Conservation (phyloP, 2,797 vertebrate species). For the Cirrhinus molitorella region DNA sequence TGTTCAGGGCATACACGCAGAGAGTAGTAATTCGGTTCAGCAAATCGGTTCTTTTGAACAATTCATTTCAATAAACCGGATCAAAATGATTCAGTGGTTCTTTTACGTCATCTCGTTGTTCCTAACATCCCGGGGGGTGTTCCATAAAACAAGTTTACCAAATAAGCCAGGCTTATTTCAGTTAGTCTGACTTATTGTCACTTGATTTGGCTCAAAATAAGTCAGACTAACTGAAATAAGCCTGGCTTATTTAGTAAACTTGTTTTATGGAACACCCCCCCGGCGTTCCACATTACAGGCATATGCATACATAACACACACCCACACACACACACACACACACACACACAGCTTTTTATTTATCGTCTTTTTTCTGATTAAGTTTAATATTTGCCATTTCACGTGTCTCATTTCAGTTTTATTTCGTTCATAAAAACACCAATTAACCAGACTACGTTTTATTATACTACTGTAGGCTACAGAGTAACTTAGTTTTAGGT, state of each 20-base stretch:
- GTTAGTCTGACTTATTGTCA: too few relatives aligned
- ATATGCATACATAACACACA: neutral
- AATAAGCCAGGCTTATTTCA: too few relatives aligned
- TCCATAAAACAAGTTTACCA: too few relatives aligned
- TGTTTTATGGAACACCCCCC: too few relatives aligned
- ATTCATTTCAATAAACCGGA: neutral
- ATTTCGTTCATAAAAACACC: neutral
- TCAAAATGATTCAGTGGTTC: neutral
- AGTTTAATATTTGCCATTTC: neutral
- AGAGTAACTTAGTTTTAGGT: neutral
- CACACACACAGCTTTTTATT: neutral
- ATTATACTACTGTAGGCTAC: too few relatives aligned
- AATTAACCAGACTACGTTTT: neutral
- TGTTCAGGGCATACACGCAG: slow-evolving; percentile 2
- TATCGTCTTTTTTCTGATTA: neutral
- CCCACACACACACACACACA: neutral
- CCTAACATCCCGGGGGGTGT: neutral
- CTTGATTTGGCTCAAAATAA: too few relatives aligned
- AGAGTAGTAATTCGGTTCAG: neutral
- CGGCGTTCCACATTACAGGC: neutral
- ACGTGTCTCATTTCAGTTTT: neutral
- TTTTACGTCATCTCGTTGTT: neutral
- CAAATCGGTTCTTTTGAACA: neutral
- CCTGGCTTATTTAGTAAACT: too few relatives aligned
- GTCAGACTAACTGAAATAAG: too few relatives aligned